These are phyloP conservation scores for Lamellibrachia satsuma DNA, from an alignment of 2,888 invertebrate species.

Conservation along the genomic window DNA sequence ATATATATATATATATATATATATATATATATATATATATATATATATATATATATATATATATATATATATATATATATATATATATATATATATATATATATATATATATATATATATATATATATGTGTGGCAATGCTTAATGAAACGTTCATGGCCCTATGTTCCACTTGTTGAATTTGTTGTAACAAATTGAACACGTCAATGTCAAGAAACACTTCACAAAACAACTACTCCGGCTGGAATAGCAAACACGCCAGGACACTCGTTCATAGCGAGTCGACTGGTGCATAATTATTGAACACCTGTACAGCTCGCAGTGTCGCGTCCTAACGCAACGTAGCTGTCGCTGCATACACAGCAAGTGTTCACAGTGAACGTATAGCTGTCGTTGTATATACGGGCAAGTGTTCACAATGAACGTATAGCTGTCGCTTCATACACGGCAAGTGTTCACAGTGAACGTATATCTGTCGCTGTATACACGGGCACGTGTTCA, in stretches of 20 bases:
- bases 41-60: too few relatives aligned
- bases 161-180: neutral
- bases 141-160: neutral
- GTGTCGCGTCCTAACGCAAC: neutral
- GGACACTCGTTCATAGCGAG: neutral
- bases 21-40: too few relatives aligned
- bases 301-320: neutral
- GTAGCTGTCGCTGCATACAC: neutral
- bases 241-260: neutral
- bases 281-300: neutral
- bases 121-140: neutral
- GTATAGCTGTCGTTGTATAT: too few relatives aligned
- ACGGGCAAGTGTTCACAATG: too few relatives aligned
- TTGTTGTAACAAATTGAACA: neutral
- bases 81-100: conserved; percentile 19
- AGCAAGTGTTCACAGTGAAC: neutral
- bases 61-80: neutral
- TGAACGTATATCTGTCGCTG: neutral
- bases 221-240: neutral
- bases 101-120: conserved; percentile 19
- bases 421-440: too few relatives aligned
- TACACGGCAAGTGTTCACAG: neutral
- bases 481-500: neutral
- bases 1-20: too few relatives aligned
- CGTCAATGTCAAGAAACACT: neutral